phyloP scores from a whole-genome alignment of 1,140 invertebrate species.

The Octopus sinensis region DNA sequence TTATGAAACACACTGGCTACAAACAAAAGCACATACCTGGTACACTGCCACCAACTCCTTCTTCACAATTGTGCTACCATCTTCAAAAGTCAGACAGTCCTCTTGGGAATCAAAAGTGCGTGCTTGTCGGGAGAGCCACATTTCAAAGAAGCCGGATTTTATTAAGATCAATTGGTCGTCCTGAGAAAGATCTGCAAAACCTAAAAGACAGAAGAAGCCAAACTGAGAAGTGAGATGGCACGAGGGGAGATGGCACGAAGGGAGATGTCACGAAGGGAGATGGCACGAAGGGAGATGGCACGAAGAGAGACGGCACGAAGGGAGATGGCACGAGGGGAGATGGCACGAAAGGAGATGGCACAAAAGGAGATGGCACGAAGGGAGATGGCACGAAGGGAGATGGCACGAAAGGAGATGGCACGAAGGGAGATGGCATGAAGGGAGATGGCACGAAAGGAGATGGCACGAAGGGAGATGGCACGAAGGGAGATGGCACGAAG shows the following conservation, averaged over 20 bases:
- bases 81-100: conserved; percentile 82
- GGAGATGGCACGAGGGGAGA: too few relatives aligned
- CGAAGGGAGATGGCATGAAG: too few relatives aligned
- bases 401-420: too few relatives aligned
- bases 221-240: too few relatives aligned
- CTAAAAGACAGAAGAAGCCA: conserved; percentile 58
- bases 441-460: too few relatives aligned
- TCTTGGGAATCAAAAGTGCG: conserved; percentile 72
- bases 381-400: too few relatives aligned
- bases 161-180: conserved; percentile 97
- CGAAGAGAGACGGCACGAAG: too few relatives aligned
- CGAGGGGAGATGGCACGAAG: too few relatives aligned
- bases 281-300: too few relatives aligned
- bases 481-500: too few relatives aligned
- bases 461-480: too few relatives aligned
- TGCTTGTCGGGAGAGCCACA: conserved; percentile 86
- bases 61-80: conserved; percentile 81
- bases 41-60: conserved; percentile 88
- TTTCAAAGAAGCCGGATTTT: conserved; percentile 94
- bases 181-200: conserved; percentile 95
- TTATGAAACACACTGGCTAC: not conserved
- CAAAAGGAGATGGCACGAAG: not conserved
- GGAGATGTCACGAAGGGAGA: too few relatives aligned
- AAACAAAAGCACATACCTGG: conserved; percentile 70
- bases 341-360: not conserved